Evolutionary conservation across 2,797 vertebrate species (phyloP).

Genomic region (Mormyrops attenuatus): DNA sequence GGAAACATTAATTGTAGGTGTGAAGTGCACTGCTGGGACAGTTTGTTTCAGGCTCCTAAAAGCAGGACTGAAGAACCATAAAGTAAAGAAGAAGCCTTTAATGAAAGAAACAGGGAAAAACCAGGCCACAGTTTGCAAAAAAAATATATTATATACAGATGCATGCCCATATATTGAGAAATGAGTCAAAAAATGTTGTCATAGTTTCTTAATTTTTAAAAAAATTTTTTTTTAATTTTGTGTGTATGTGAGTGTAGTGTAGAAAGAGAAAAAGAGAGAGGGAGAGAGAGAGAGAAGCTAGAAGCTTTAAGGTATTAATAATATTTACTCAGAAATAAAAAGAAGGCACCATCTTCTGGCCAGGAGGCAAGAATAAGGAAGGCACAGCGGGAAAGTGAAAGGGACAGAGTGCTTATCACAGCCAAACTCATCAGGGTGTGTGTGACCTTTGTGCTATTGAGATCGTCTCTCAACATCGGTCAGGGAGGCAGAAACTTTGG

Average conservation of each 20-base stretch:
- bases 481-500: conserved; percentile 34
- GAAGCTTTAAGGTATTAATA: not conserved
- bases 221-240: no score
- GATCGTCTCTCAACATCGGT: conserved; percentile 29
- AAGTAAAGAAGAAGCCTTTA: not conserved
- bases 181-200: not conserved
- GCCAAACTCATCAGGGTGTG: conserved; percentile 25
- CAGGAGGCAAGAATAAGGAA: not conserved
- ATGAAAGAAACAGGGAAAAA: not conserved
- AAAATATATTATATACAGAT: not conserved
- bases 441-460: conserved; percentile 34
- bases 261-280: not conserved
- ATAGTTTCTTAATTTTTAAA: not conserved
- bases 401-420: not conserved
- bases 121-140: not conserved
- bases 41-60: not conserved
- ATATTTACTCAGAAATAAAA: not conserved
- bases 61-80: not conserved
- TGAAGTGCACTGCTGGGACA: not conserved
- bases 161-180: not conserved
- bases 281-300: not conserved
- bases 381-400: not conserved
- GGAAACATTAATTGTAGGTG: not conserved
- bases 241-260: not conserved
- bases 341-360: not conserved